phyloP scores from a whole-genome alignment of 2,888 invertebrate species.

The Drosophila birchii region DNA sequence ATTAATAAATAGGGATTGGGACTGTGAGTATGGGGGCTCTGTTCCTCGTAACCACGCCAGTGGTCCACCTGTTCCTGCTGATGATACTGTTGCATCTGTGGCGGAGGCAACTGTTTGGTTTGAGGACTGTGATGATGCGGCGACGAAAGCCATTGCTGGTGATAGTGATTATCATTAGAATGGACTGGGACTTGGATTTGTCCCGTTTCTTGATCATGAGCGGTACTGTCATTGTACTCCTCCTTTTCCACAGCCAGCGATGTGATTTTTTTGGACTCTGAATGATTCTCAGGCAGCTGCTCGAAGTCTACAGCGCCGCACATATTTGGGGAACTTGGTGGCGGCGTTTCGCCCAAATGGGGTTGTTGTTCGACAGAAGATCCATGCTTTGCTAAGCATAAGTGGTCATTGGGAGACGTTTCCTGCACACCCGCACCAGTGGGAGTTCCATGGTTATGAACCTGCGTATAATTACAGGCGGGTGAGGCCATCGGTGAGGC shows the following conservation, averaged over 20 bases:
- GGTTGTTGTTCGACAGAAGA: slow-evolving; percentile 34
- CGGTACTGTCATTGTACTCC: slow-evolving; percentile 48
- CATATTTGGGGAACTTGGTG: slow-evolving; percentile 76
- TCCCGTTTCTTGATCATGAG: slow-evolving; percentile 38
- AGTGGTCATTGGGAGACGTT: slow-evolving; percentile 51
- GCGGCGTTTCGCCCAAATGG: slow-evolving; percentile 74
- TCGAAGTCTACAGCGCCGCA: slow-evolving; percentile 75
- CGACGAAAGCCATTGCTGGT: slow-evolving; percentile 60
- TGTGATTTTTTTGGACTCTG: slow-evolving; percentile 22
- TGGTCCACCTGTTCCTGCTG: slow-evolving; percentile 48
- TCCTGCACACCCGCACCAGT: slow-evolving; percentile 21
- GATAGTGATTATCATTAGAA: slow-evolving; percentile 62
- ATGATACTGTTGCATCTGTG: slow-evolving; percentile 31
- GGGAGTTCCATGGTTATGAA: slow-evolving; percentile 63
- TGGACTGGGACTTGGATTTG: slow-evolving; percentile 20
- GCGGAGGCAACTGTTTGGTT: slow-evolving; percentile 34
- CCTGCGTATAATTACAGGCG: slow-evolving; percentile 72
- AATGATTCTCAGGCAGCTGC: slow-evolving; percentile 55
- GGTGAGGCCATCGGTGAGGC: slow-evolving; percentile 83
- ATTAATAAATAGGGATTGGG: slow-evolving; percentile 50
- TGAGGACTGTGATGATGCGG: slow-evolving; percentile 46
- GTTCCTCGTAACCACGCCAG: slow-evolving; percentile 61
- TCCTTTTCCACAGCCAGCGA: slow-evolving; percentile 37
- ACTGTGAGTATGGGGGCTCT: slow-evolving; percentile 21
- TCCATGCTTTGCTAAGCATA: neutral